Evolutionary conservation across 2,888 invertebrate species (phyloP).

Genomic region (Apamea monoglypha): DNA sequence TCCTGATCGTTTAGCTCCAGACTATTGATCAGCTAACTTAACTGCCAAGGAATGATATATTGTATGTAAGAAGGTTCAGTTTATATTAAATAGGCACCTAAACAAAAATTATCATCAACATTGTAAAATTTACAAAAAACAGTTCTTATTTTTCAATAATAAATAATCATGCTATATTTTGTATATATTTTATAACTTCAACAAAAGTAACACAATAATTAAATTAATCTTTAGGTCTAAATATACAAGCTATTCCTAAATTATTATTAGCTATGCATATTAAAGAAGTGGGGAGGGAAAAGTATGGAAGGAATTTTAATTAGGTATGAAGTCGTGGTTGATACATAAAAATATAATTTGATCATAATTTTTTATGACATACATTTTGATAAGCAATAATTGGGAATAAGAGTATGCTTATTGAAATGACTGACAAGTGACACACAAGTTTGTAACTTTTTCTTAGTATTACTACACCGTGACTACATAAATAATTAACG

Average conservation of each 20-base stretch:
- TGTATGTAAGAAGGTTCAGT: not conserved
- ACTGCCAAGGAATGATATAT: not conserved
- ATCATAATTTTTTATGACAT: constrained; percentile 24
- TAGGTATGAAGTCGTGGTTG: not conserved
- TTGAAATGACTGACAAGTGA: constrained; percentile 2
- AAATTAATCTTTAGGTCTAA: not conserved
- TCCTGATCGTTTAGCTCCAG: not conserved
- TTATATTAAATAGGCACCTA: not conserved
- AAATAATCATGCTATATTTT: not conserved
- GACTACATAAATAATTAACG: not conserved
- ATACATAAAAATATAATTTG: constrained; percentile 34
- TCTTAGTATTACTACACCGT: not conserved
- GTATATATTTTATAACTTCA: not conserved
- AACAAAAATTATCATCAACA: not conserved
- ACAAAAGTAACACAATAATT: not conserved
- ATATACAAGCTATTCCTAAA: not conserved
- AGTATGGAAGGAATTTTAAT: constrained; percentile 35
- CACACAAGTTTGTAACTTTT: not conserved
- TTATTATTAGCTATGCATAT: not conserved
- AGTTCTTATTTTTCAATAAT: not conserved
- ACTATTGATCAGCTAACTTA: constrained; percentile 9
- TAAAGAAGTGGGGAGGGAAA: not conserved
- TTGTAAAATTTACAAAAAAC: constrained; percentile 1
- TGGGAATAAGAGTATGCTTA: not conserved
- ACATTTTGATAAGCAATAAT: constrained; percentile 19